phyloP scores from a whole-genome alignment of 2,797 vertebrate species.

The Lithobates sylvaticus region DNA sequence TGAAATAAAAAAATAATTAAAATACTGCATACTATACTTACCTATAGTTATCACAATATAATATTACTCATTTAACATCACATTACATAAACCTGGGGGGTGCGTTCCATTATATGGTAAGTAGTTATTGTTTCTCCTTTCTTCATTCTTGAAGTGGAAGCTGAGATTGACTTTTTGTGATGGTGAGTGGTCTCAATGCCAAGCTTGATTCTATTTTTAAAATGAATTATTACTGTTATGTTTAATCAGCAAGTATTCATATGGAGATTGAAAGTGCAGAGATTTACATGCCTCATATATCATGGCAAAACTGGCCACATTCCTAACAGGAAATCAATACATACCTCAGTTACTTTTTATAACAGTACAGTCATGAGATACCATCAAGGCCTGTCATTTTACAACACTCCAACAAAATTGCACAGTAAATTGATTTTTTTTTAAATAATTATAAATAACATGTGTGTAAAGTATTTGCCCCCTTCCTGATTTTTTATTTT shows the following conservation, averaged over 20 bases:
- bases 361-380: neutral
- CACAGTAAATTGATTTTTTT: too few species aligned
- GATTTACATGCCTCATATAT: conserved; percentile 36
- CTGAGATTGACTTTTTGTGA: neutral
- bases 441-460: too few species aligned
- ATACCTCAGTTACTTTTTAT: neutral
- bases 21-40: too few species aligned
- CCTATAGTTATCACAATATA: too few species aligned
- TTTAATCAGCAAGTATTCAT: neutral
- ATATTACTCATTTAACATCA: too few species aligned
- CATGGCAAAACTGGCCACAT: conserved; percentile 24
- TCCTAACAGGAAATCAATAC: conserved; percentile 12
- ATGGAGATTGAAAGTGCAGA: conserved; percentile 1
- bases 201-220: conserved; percentile 42
- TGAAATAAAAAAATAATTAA: too few species aligned
- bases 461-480: too few species aligned
- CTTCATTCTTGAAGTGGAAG: conserved; percentile 17
- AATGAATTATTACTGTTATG: conserved; percentile 27
- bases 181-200: conserved; percentile 27
- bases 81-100: too few species aligned
- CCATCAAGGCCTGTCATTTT: neutral
- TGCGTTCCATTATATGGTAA: neutral
- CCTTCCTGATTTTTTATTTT: too few species aligned
- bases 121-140: neutral
- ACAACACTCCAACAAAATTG: neutral